Evolutionary conservation across 2,888 invertebrate genomes (phyloP), one percentile per base, ranked within the genome.

Genomic region (Argyresthia goedartella): DNA sequence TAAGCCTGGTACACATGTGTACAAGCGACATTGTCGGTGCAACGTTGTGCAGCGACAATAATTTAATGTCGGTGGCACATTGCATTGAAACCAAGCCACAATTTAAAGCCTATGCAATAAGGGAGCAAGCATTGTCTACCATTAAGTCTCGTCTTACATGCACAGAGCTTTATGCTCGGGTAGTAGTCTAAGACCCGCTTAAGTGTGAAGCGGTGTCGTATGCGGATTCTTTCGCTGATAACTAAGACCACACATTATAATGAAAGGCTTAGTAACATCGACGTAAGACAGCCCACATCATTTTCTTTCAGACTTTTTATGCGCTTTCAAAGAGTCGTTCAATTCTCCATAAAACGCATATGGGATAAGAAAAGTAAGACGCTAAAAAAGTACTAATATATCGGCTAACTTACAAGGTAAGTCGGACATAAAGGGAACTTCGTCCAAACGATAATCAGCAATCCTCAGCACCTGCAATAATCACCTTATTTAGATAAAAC

Each of bases 51-150:
- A 69, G 76, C 67, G 76, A 81, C 82, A 79, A 84, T 86, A 86
- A 85, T 81, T 86, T 82, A 81, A 79, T 75, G 81, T 84, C 84
- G 77, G 68, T 64, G 71, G 75, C 81, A 80, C 79, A 42, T 76
- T 81, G 84, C 84, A 84, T 85, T 82, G 79, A 81, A 81, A 82
- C 85, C 84, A 64, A 79, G 73, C 65, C 67, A 78, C 84, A 79
- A 86, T 85, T 85, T 86, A 86, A 82, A 82, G 78, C 78, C 82
- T 69, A 69, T 76, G 84, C 80, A 80, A 82, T 85, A 86, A 82
- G 80, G 81, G 79, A 77, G 74, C 72, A 72, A 65, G 74, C 75
- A 80, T 82, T 80, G 77, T 81, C 74, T 75, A 74, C 69, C 64
- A 67, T 44, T 50, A 67, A 60, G 73, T 74, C 76, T 84, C 76